Base-by-base conservation (phyloP, 53 echinoderm and acorn worm genomes). In the Crossaster papposus region DNA sequence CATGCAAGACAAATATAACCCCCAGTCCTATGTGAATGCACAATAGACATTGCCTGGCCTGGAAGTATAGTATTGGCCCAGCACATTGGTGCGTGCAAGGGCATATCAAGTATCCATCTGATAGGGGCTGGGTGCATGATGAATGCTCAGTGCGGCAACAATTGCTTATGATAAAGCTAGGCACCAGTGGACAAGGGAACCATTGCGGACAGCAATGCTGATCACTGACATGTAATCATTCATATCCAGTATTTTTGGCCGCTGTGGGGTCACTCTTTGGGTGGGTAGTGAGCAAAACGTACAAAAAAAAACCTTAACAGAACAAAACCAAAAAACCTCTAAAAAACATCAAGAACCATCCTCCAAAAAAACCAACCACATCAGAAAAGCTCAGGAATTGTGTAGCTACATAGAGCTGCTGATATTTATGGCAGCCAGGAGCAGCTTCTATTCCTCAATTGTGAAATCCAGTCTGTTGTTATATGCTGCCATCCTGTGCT, bases 71-170 rank as follows among this genome's bases (percentile, higher is more conserved):
- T 71, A 85, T 73, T 85, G 74, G 85, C 72, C 28, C 22, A 29
- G 85, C 85, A 85, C 85, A 85, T 85, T 72, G 85, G 85, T 62
- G 58, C 34, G 74, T 29, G 72, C 52, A 51, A 44, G 73, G 54
- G 85, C 29, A 31, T 85, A 85, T 85, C 58, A 12, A 53, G 74
- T 85, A 74, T 30, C 83, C 68, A 35, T 29, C 83, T 83, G 44
- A 83, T 83, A 68, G 24, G 28, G 32, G 51, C n/a, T 34, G 32
- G 51, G 11, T 34, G 30, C 28, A 26, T 63, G 64, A 81, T 81
- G 81, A 63, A 81, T 85, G 85, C 85, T 72, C n/a, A n/a, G n/a
- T n/a, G 73, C 23, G 54, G 85, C 85, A 85, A 85, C 85, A 85
- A 85, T 85, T 74, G 85, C 85, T 85, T 63, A 73, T 85, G 18